phyloP scores from a whole-genome alignment of 1,140 invertebrate genomes.

The Theocolax elegans region DNA sequence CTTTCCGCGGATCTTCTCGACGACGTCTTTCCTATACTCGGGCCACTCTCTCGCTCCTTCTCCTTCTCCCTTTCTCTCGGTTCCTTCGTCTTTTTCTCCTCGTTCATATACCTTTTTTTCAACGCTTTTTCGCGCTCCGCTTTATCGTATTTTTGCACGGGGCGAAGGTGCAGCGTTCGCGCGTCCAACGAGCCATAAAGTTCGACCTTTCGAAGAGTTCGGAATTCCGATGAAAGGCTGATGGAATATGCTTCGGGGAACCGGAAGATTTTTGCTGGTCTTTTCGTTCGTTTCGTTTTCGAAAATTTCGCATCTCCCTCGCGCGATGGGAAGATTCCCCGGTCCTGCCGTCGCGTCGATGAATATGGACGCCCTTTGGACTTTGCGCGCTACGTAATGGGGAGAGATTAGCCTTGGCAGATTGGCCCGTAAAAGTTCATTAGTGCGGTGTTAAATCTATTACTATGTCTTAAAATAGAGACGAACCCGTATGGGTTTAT shows the following conservation, averaged over 20 bases:
- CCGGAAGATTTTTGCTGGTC: constrained; percentile 28
- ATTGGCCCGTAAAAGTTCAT: constrained; percentile 41
- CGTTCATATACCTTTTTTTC: background rate
- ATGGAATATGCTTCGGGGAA: constrained; percentile 43
- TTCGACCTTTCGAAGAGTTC: constrained; percentile 41
- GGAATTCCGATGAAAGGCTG: constrained; percentile 42
- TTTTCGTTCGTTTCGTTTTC: constrained; percentile 17
- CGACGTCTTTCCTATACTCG: background rate
- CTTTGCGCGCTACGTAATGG: constrained; percentile 11
- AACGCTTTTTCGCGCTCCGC: background rate
- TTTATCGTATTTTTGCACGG: background rate
- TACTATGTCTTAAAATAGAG: constrained; percentile 15
- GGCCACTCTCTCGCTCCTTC: background rate
- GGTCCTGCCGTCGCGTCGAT: constrained; percentile 19
- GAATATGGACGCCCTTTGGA: constrained; percentile 36
- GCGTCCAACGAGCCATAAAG: constrained; percentile 33
- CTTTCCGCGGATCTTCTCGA: constrained; percentile 36
- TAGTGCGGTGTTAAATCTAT: constrained; percentile 34
- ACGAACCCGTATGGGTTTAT: background rate
- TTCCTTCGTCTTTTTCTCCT: background rate
- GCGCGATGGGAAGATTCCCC: constrained; percentile 19
- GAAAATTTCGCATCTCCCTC: constrained; percentile 16
- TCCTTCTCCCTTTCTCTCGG: background rate
- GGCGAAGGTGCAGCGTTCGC: too few species aligned
- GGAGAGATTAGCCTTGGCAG: constrained; percentile 20